phyloP scores from a whole-genome alignment of 1,140 invertebrate genomes.

The Liolophura sinensis region DNA sequence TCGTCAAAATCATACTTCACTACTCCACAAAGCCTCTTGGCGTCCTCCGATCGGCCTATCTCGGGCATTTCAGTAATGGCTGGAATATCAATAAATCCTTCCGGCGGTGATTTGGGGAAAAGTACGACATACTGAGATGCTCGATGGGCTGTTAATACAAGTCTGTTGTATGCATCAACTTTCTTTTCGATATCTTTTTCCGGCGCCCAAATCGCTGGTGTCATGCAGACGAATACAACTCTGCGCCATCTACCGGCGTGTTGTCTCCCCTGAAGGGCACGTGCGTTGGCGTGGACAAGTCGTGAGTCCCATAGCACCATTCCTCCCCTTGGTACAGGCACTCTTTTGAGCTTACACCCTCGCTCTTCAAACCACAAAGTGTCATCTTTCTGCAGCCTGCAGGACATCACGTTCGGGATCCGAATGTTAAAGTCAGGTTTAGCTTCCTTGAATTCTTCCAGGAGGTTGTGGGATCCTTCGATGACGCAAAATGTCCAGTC shows the following conservation, averaged over 20 bases:
- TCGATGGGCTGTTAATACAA: background rate
- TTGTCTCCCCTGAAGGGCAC: background rate
- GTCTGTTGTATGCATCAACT: background rate
- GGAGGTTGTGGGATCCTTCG: background rate
- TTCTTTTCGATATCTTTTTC: slow-evolving; percentile 3
- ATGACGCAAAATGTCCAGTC: slow-evolving; percentile 1
- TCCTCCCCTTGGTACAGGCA: background rate
- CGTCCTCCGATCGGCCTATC: slow-evolving; percentile 22
- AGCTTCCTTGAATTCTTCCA: background rate
- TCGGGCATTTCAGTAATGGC: slow-evolving; percentile 15
- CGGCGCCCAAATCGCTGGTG: background rate
- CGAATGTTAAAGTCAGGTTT: background rate
- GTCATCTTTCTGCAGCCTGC: background rate
- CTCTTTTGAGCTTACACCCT: background rate
- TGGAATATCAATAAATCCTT: background rate
- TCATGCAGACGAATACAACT: slow-evolving; percentile 4
- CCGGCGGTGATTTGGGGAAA: background rate
- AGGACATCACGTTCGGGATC: background rate
- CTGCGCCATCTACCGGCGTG: background rate
- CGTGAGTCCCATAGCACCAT: background rate
- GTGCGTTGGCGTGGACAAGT: slow-evolving; percentile 1
- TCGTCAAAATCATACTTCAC: slow-evolving; percentile 29
- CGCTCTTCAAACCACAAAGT: background rate
- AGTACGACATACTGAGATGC: background rate
- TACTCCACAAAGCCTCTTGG: slow-evolving; percentile 23